Conservation (phyloP, 2,888 invertebrate genomes). For the Macrophya alboannulata region DNA sequence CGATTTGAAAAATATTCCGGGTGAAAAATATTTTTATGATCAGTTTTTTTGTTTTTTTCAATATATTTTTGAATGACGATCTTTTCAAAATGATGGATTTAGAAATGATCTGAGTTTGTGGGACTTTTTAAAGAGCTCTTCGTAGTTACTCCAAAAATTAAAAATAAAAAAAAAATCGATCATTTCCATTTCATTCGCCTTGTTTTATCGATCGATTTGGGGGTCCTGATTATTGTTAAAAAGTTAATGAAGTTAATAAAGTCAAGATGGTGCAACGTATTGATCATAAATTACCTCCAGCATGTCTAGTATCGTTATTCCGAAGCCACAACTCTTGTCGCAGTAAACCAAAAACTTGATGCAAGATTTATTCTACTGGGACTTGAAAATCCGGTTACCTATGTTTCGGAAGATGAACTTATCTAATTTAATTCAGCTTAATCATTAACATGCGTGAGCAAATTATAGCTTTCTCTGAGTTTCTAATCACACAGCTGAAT, state of each 20-base stretch:
- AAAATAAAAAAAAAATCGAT: not conserved
- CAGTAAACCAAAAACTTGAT: not conserved
- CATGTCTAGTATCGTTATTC: not conserved
- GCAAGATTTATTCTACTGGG: not conserved
- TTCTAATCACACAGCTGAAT: not conserved
- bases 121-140: not conserved
- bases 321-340: not conserved
- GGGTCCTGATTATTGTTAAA: not conserved
- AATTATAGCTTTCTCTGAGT: not conserved
- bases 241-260: not conserved
- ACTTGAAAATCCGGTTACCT: not conserved
- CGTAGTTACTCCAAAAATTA: not conserved
- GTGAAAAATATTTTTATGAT: not conserved
- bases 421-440: not conserved
- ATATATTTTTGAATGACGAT: no score
- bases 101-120: not conserved
- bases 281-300: constrained; percentile 6
- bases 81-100: no score
- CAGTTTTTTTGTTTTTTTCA: not conserved
- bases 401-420: not conserved
- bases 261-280: not conserved
- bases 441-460: not conserved
- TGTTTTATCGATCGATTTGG: not conserved
- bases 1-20: not conserved
- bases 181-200: not conserved